phyloP scores from a whole-genome alignment of 2,888 invertebrate genomes.

The Chloroclystis v-ata region DNA sequence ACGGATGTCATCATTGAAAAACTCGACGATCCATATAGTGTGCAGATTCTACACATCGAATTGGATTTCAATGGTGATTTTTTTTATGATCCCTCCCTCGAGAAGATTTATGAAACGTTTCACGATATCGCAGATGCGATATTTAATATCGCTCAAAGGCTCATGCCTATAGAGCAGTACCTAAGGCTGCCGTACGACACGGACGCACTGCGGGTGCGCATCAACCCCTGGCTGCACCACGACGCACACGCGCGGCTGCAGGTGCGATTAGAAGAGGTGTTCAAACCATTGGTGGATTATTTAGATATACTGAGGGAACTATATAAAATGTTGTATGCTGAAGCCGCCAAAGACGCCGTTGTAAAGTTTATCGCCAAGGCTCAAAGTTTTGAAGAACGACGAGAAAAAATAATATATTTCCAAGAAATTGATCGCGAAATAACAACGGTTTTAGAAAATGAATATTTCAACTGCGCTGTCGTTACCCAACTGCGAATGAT shows the following conservation, averaged over 20 bases:
- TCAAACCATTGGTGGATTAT: constrained; percentile 77
- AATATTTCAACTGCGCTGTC: constrained; percentile 82
- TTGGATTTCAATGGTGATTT: constrained; percentile 76
- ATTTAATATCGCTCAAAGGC: constrained; percentile 74
- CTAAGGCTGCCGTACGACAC: constrained; percentile 57
- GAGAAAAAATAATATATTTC: constrained; percentile 80
- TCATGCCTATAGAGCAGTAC: constrained; percentile 78
- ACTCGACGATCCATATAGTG: constrained; percentile 69
- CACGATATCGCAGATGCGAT: constrained; percentile 78
- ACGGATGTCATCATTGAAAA: constrained; percentile 80
- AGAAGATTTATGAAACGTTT: constrained; percentile 76
- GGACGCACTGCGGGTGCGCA: constrained; percentile 76
- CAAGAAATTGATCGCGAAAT: constrained; percentile 79
- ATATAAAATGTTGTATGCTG: constrained; percentile 78
- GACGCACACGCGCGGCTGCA: constrained; percentile 74
- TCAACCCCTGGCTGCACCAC: constrained; percentile 77
- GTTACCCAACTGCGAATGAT: constrained; percentile 82
- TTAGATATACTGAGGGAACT: constrained; percentile 69
- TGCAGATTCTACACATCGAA: constrained; percentile 80
- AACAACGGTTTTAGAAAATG: constrained; percentile 80
- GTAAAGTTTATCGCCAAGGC: constrained; percentile 68
- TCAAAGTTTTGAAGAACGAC: constrained; percentile 78
- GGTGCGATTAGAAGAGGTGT: constrained; percentile 72
- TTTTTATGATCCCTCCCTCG: constrained; percentile 78
- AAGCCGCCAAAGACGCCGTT: constrained; percentile 64